Conservation (phyloP, 2,113 vertebrate genomes). For the Ginglymostoma cirratum region DNA sequence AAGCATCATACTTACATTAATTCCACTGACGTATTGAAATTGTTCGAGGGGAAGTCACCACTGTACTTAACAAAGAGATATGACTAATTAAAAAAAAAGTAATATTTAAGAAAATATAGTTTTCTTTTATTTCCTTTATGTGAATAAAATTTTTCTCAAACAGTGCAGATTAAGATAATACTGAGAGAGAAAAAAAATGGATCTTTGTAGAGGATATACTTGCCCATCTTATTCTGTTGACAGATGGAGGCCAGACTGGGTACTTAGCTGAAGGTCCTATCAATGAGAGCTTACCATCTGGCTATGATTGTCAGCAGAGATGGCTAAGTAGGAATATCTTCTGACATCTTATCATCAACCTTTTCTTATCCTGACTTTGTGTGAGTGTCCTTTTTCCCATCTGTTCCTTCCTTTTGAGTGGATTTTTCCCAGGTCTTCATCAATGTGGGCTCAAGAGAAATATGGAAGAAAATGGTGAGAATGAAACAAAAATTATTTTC, state of each 20-base stretch:
- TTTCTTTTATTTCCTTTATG: background rate
- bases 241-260: slow-evolving; percentile 10
- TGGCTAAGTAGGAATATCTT: background rate
- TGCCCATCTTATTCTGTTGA: background rate
- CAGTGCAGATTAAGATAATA: background rate
- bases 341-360: background rate
- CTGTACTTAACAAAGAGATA: background rate
- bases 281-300: background rate
- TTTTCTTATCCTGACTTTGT: background rate
- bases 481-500: too few species aligned
- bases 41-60: background rate
- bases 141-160: background rate
- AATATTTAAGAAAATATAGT: background rate
- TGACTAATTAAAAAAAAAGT: background rate
- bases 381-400: background rate
- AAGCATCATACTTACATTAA: background rate
- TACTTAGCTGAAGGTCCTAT: background rate
- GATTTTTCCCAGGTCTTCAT: too few species aligned
- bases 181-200: background rate
- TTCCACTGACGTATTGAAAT: background rate
- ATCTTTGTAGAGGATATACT: background rate
- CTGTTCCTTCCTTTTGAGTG: background rate
- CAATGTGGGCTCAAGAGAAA: too few species aligned
- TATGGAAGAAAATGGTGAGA: too few species aligned
- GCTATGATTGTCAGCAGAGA: background rate